Percentiles rank a stretch among this genome's conserved stretches.
Conservation (phyloP, 2,113 vertebrate genomes). For the Oncorhynchus tshawytscha region DNA sequence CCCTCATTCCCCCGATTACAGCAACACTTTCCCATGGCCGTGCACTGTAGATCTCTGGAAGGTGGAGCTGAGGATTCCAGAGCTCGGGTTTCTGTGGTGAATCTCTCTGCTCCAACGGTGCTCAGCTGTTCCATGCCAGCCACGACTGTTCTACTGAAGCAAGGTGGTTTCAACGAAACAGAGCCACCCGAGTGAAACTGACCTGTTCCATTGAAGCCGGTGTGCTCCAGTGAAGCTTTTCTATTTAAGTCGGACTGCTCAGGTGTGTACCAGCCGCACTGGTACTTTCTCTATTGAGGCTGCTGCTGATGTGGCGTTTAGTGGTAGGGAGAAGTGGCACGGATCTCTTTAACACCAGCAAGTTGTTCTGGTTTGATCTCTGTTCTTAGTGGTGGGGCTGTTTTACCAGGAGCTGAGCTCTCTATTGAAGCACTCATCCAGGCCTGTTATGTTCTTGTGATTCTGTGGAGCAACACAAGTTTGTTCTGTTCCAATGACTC, state of each 20-base stretch:
- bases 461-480: background rate
- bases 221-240: slow-evolving; percentile 19
- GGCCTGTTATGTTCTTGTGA: background rate
- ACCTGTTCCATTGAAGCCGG: slow-evolving; percentile 14
- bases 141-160: background rate
- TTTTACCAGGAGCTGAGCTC: background rate
- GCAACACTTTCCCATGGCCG: background rate
- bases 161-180: background rate
- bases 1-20: slow-evolving; percentile 31
- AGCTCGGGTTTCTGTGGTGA: background rate
- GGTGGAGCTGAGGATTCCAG: background rate
- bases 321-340: no score
- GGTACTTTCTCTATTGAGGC: slow-evolving; percentile 13
- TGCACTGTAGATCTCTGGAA: background rate
- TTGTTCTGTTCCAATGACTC: background rate
- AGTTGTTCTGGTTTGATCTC: background rate
- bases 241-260: slow-evolving; percentile 4
- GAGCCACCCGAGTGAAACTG: slow-evolving; percentile 7
- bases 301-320: no score
- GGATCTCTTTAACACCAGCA: no score
- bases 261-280: background rate
- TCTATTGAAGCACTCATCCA: background rate
- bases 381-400: background rate
- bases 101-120: slow-evolving; percentile 12
- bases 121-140: background rate